phyloP scores from a whole-genome alignment of 2,797 vertebrate genomes.

The Zalophus californianus region DNA sequence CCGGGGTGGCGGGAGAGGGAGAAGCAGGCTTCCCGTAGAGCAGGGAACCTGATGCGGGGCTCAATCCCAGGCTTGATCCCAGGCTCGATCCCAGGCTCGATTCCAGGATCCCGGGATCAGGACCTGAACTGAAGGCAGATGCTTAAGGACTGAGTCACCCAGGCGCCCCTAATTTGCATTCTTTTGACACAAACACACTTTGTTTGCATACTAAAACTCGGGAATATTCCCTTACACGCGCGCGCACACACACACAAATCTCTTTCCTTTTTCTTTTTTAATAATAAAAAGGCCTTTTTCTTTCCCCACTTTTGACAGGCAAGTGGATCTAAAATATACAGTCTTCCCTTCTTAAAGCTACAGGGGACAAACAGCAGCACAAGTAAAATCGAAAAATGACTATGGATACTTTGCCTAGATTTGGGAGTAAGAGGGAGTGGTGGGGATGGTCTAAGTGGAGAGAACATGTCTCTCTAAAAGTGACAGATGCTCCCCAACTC shows the following conservation, averaged over 20 bases:
- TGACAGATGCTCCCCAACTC: background rate
- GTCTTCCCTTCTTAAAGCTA: conserved; percentile 17
- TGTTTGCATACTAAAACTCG: background rate
- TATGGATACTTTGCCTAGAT: background rate
- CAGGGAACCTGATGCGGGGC: too few relatives aligned
- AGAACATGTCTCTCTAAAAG: background rate
- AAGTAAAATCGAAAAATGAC: background rate
- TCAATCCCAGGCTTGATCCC: too few relatives aligned
- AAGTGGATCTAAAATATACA: background rate
- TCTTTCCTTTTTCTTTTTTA: background rate
- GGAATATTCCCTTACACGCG: background rate
- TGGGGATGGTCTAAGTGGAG: background rate
- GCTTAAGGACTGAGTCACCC: too few relatives aligned
- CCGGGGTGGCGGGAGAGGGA: too few relatives aligned
- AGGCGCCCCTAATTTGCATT: background rate
- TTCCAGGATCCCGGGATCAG: too few relatives aligned
- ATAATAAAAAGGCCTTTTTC: conserved; percentile 37
- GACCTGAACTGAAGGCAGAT: too few relatives aligned
- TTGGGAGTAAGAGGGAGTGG: background rate
- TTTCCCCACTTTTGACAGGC: background rate
- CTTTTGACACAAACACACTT: background rate
- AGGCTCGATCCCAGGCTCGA: too few relatives aligned
- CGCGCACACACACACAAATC: background rate
- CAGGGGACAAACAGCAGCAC: background rate
- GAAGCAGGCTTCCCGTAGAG: too few relatives aligned